phyloP scores from a whole-genome alignment of 2,113 vertebrate species.

The Gopherus evgoodei region DNA sequence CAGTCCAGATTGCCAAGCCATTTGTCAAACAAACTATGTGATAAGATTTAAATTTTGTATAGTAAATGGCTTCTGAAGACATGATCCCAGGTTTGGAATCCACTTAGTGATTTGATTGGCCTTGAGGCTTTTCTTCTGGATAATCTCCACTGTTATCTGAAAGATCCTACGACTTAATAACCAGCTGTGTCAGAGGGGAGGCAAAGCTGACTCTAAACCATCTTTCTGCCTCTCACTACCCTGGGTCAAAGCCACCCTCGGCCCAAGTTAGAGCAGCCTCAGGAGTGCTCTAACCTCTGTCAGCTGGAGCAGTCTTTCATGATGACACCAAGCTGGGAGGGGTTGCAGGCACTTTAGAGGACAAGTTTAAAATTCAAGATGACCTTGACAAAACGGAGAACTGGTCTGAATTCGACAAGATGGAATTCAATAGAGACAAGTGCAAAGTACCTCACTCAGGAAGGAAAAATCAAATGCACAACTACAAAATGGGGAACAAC shows the following conservation, averaged over 20 bases:
- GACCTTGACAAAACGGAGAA: background rate
- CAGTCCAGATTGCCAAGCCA: background rate
- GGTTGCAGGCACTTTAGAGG: too few species aligned
- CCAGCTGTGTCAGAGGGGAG: background rate
- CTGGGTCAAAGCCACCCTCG: background rate
- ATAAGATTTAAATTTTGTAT: background rate
- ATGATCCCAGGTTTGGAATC: background rate
- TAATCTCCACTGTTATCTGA: background rate
- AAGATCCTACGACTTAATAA: background rate
- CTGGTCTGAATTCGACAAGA: too few species aligned
- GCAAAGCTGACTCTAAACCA: background rate
- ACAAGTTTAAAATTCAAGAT: background rate
- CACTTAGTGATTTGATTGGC: background rate
- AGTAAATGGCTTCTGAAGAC: background rate
- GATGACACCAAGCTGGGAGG: background rate
- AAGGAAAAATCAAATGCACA: background rate
- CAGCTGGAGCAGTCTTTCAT: background rate
- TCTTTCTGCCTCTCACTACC: background rate
- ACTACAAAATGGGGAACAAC: background rate
- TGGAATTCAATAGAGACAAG: background rate
- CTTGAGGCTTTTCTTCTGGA: accelerated
- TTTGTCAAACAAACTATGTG: background rate
- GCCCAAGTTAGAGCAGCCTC: background rate
- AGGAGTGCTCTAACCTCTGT: background rate
- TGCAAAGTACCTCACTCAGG: background rate